Evolutionary conservation across 2,113 vertebrate genomes (phyloP), one percentile per base, ranked within the genome.

Genomic region (Pseudonaja textilis): DNA sequence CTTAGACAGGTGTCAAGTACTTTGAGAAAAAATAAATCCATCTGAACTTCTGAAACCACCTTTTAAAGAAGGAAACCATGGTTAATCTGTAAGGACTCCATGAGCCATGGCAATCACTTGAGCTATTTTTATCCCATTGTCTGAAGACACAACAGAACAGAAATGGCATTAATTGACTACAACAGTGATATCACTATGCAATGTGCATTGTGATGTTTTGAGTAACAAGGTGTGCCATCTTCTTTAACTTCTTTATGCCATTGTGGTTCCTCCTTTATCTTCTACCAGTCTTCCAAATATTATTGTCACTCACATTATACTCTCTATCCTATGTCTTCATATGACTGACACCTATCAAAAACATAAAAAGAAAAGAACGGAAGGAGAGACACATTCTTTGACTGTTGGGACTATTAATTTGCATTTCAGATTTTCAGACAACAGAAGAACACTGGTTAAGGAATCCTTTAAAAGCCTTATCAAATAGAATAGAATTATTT

Each of bases 1-100:
- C 91, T 92, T 91, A 94, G 54, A 95, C 88, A 59, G 23, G 2
- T 92, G 55, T 69, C 93, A 81, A 89, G 94, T 90, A 93, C 11
- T 22, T 56, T 7, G 29, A 39, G 52, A 22, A n/a, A n/a, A 8
- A 16, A 22, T 16, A 81, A 74, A 74, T 74, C 69, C 34, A 85
- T 18, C 20, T 47, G 23, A 25, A 59, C 57, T 22, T 61, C 26
- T 45, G 47, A 56, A 55, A 25, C 14, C 14, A 5, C 22, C 87
- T 45, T 88, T 16, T 12, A 5, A 34, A 26, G 22, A 69, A 34
- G 9, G 6, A 39, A 39, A 50, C 55, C 42, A 59, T 91, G 39
- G 85, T 22, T 47, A 55, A 85, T 61, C 39, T 87, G 54, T 20
- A 39, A 45, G 22, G 56, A 87, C 29, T 29, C 57, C 12, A 20